A percentile compares a stretch with the other conserved stretches of the same genome.
These are phyloP conservation scores for Folsomia manolachei DNA, from an alignment of 2,888 invertebrate species.

Conservation along the genomic window DNA sequence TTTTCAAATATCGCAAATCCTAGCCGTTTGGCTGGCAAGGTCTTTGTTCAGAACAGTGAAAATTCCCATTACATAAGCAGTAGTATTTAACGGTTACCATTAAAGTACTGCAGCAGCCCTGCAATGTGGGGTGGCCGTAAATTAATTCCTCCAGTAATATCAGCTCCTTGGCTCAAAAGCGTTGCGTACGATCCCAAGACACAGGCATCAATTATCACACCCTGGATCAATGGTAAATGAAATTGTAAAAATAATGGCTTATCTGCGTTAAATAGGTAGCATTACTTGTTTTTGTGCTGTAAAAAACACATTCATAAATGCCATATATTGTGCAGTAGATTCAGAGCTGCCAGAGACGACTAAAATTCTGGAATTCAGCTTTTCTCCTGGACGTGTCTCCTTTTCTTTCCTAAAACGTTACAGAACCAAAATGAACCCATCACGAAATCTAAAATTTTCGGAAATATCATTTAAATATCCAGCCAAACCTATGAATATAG, in stretches of 20 bases:
- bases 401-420: constrained; percentile 54
- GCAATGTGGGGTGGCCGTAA: constrained; percentile 81
- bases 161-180: constrained; percentile 90
- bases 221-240: constrained; percentile 57
- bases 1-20: no score
- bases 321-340: constrained; percentile 93
- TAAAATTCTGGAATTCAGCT: constrained; percentile 72
- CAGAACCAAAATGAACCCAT: background rate
- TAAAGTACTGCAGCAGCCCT: constrained; percentile 79
- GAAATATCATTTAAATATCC: constrained; percentile 31
- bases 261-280: no score
- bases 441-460: background rate
- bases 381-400: constrained; percentile 55
- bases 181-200: constrained; percentile 86
- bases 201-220: constrained; percentile 87
- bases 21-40: no score
- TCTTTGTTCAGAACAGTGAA: background rate
- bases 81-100: background rate
- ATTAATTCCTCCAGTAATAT: constrained; percentile 91
- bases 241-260: background rate
- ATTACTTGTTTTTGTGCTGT: constrained; percentile 77
- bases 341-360: constrained; percentile 87
- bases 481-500: constrained; percentile 71
- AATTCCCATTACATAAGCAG: background rate
- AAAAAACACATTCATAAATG: constrained; percentile 97